A percentile compares a stretch with the other conserved stretches of the same genome.
Conservation (phyloP, 2,113 vertebrate genomes). For the Regulus satrapa region DNA sequence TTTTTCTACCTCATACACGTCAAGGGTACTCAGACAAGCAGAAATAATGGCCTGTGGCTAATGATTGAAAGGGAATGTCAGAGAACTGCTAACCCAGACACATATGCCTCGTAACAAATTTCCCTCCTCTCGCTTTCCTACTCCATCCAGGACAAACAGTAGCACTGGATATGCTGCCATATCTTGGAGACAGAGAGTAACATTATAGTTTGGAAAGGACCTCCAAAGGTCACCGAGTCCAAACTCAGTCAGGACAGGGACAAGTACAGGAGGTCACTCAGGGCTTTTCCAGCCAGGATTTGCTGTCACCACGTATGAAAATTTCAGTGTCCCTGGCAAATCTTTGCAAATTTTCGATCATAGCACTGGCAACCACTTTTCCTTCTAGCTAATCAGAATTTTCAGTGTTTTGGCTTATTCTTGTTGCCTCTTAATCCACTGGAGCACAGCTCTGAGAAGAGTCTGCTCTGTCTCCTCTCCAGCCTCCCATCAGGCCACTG, state of each 20-base stretch:
- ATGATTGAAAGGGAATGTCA: slow-evolving; percentile 41
- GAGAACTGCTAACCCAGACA: not conserved
- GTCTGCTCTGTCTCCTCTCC: not conserved
- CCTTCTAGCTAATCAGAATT: not conserved
- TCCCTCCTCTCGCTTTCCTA: not conserved
- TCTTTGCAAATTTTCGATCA: not conserved
- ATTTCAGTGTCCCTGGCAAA: not conserved
- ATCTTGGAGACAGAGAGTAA: not conserved
- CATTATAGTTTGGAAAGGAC: not conserved
- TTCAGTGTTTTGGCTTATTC: not conserved
- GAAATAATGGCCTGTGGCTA: slow-evolving; percentile 46
- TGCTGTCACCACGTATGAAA: not conserved
- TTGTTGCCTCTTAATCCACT: not conserved
- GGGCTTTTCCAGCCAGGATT: not conserved
- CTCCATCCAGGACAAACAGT: not conserved
- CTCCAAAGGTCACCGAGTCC: not conserved
- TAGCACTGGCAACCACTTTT: not conserved
- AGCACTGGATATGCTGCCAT: not conserved
- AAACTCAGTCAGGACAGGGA: not conserved
- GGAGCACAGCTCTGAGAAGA: not conserved
- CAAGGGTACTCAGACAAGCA: slow-evolving; percentile 52
- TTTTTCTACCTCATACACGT: not conserved
- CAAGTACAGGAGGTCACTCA: not conserved
- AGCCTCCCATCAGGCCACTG: not conserved
- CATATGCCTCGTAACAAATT: not conserved